These are phyloP conservation scores for Actinia tenebrosa DNA, from an alignment of 64 coral and sea anemone species.

Conservation along the genomic window DNA sequence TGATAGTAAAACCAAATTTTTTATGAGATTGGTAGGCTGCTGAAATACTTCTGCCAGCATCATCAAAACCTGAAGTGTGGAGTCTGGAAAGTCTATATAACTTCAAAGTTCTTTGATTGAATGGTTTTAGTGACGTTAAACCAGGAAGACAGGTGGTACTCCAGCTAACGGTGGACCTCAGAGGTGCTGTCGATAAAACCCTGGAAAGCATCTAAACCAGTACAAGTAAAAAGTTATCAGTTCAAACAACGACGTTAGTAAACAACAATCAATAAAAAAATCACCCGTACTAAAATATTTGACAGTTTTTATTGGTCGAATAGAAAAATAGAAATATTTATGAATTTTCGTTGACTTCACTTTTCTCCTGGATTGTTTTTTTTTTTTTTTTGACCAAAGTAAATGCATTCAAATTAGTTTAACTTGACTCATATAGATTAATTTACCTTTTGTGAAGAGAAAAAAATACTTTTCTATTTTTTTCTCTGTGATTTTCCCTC, in stretches of 20 bases:
- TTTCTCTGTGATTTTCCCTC: no score
- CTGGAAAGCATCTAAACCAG: background rate
- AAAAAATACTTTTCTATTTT: no score
- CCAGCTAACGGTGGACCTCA: background rate
- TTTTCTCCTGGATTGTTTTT: no score
- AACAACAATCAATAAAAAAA: background rate
- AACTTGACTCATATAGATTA: no score
- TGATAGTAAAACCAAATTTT: background rate
- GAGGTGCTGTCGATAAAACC: background rate
- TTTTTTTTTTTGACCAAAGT: no score
- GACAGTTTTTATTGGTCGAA: no score
- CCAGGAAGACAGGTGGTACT: background rate
- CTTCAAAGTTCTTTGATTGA: background rate
- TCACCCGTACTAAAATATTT: no score
- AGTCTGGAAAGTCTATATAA: background rate
- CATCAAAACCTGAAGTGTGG: background rate
- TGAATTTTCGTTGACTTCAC: no score
- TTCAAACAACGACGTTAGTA: background rate
- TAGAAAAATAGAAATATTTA: no score
- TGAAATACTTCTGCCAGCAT: background rate
- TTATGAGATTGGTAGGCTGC: background rate
- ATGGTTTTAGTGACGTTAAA: background rate
- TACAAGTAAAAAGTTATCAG: background rate
- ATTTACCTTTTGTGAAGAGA: no score
- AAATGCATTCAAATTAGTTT: no score